Evolutionary conservation across 2,888 invertebrate genomes (phyloP).

Genomic region (Dynastes hyllus): DNA sequence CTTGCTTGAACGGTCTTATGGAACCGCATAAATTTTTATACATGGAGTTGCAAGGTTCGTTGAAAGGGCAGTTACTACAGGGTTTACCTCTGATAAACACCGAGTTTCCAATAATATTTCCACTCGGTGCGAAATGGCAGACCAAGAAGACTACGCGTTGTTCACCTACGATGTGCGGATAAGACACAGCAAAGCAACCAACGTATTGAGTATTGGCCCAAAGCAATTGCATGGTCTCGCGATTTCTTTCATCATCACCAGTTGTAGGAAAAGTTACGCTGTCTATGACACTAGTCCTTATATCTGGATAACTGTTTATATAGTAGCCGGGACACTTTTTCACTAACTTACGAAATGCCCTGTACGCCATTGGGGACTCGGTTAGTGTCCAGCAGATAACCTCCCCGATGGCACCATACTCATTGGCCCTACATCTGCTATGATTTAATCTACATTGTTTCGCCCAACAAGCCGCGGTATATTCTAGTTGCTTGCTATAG

Average conservation of each 20-base stretch:
- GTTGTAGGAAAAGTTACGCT: background rate
- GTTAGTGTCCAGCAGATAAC: constrained; percentile 9
- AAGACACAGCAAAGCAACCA: constrained; percentile 8
- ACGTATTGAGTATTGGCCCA: constrained; percentile 26
- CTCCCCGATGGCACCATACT: constrained; percentile 3
- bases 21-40: constrained; percentile 25
- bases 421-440: constrained; percentile 21
- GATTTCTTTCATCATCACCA: constrained; percentile 28
- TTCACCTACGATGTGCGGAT: background rate
- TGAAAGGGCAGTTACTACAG: background rate
- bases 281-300: background rate
- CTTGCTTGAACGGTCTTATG: background rate
- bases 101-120: background rate
- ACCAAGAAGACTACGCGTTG: background rate
- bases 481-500: constrained; percentile 26
- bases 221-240: constrained; percentile 24
- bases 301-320: background rate
- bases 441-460: constrained; percentile 27
- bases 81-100: constrained; percentile 24
- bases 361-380: too few species aligned
- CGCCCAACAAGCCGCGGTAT: constrained; percentile 25
- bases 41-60: background rate
- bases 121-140: constrained; percentile 14
- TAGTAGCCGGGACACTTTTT: background rate
- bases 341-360: background rate